A percentile compares a stretch with the other conserved stretches of the same genome.
phyloP scores from a whole-genome alignment of 2,113 vertebrate genomes.

The Anas platyrhynchos region DNA sequence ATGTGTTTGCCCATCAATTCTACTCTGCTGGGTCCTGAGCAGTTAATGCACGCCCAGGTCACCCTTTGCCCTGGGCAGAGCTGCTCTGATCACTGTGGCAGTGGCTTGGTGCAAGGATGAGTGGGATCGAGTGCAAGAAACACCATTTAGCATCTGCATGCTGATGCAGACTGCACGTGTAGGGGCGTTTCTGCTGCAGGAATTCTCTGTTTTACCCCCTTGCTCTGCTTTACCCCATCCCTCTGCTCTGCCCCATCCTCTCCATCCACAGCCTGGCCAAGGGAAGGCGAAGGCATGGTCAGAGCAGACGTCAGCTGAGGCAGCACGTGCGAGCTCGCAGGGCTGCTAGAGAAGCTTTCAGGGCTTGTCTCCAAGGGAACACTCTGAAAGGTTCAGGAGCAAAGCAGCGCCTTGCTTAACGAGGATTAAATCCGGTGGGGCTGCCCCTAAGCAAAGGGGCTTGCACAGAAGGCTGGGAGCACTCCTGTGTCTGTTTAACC shows the following conservation, averaged over 20 bases:
- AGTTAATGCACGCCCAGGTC: background rate
- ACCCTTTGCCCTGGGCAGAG: accelerated
- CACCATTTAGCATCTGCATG: background rate
- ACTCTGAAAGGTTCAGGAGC: background rate
- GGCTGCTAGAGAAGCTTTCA: background rate
- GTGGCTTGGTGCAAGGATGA: background rate
- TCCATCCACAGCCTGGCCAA: background rate
- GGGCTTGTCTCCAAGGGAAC: slow-evolving; percentile 49
- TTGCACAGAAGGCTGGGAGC: background rate
- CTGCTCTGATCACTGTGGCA: background rate
- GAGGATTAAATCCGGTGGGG: slow-evolving; percentile 18
- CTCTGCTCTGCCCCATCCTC: background rate
- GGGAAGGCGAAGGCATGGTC: background rate
- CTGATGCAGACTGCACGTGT: background rate
- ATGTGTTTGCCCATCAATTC: background rate
- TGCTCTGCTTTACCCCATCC: no score
- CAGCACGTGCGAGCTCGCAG: background rate
- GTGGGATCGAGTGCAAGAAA: background rate
- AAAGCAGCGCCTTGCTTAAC: background rate
- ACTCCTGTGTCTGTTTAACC: background rate
- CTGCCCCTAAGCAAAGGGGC: background rate
- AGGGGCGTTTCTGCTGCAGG: background rate
- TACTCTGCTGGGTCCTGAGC: background rate
- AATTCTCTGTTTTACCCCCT: no score
- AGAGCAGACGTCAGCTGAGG: background rate